Evolutionary conservation across 2,113 vertebrate species (phyloP), one percentile per base, ranked within the genome.

Genomic region (Menidia beryllina): DNA sequence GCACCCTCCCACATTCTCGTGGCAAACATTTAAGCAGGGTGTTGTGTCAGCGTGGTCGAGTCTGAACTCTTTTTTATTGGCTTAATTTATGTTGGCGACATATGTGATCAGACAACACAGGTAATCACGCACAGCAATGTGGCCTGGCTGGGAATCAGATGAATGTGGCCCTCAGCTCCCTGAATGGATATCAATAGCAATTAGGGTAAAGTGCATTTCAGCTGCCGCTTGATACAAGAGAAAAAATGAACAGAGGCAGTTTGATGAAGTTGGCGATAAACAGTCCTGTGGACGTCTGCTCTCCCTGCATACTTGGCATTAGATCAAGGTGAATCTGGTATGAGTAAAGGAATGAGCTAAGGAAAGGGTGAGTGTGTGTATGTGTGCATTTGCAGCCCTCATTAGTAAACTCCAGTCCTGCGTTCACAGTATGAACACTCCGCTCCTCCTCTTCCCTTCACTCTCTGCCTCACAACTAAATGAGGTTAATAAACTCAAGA

Each of bases 401-500:
- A 96, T 97, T 97, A 97, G 95, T 86, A 86, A 83, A 91, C 86
- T 91, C 88, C 86, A 94, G 90, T 87, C 92, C 86, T 88, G 77
- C 86, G 19, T 85, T 94, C 82, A 93, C 94, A 92, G 79, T 93
- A 91, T 91, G 93, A 95, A 92, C 82, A 66, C 75, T 15, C 57
- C 64, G 41, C 79, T 83, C 79, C 80, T 83, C 86, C 85, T 67
- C 65, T 82, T 72, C 80, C 79, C 67, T 55, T 84, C 62, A 43
- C 80, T 85, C 67, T 83, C 54, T 72, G 79, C 82, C 84, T 84
- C 77, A 76, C 77, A 71, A 66, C 83, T 88, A 93, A 91, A 94
- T 88, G 84, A 94, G 94, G 94, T 96, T 96, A 96, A 95, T 96
- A 96, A 96, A 72, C 94, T 93, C 91, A 91, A 95, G 91, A 93